Percentiles rank a stretch among this genome's conserved stretches.
These are phyloP conservation scores for Synanthedon vespiformis DNA, from an alignment of 2,888 invertebrate genomes.

Conservation along the genomic window DNA sequence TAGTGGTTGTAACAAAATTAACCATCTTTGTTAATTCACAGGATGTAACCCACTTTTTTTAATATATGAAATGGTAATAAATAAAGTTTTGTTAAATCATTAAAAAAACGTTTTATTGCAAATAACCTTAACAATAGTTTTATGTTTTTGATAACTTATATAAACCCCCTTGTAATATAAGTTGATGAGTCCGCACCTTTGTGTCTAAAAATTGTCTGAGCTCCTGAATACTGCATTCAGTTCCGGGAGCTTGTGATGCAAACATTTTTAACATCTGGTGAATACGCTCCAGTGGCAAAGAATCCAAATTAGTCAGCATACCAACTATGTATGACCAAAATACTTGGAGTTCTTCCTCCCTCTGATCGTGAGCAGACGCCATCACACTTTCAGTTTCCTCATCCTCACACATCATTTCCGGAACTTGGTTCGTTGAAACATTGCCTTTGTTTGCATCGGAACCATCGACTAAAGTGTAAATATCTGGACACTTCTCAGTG, in stretches of 20 bases:
- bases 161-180: constrained; percentile 86
- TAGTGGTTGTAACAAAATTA: neutral
- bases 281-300: constrained; percentile 90
- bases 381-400: constrained; percentile 94
- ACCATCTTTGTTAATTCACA: constrained; percentile 45
- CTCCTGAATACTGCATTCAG: constrained; percentile 90
- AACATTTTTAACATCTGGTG: constrained; percentile 98
- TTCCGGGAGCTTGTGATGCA: constrained; percentile 91
- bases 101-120: constrained; percentile 13
- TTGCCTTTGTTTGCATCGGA: constrained; percentile 66
- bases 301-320: constrained; percentile 95
- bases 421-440: constrained; percentile 64
- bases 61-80: constrained; percentile 46
- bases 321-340: constrained; percentile 98
- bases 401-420: constrained; percentile 83
- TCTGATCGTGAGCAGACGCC: constrained; percentile 94
- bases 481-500: constrained; percentile 79
- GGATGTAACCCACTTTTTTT: constrained; percentile 56
- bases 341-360: constrained; percentile 92
- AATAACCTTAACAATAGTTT: constrained; percentile 4
- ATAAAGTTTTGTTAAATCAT: constrained; percentile 57
- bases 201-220: constrained; percentile 89
- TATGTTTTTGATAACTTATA: constrained; percentile 86
- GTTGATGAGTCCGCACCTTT: constrained; percentile 91
- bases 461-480: constrained; percentile 79